Conservation (phyloP, 2,797 vertebrate species). For the Pelochelys cantorii region DNA sequence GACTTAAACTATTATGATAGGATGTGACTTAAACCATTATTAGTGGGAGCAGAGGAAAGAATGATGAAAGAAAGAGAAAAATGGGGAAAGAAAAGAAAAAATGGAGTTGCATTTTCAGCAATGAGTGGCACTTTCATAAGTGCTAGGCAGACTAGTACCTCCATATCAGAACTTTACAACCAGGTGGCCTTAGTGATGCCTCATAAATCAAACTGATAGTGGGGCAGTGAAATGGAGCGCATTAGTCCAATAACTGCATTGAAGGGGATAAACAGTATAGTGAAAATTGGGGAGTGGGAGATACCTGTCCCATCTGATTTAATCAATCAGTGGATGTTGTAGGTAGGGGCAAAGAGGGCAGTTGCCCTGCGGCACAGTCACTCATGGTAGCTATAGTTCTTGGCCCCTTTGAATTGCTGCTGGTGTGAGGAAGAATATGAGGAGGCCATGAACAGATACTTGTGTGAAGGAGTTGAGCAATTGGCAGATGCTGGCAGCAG, state of each 20-base stretch:
- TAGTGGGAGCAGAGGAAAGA: not conserved
- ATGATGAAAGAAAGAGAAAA: not conserved
- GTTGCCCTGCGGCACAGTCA: no score
- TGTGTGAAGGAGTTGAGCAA: no score
- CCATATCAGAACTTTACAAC: not conserved
- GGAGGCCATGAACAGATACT: no score
- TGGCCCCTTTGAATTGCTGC: no score
- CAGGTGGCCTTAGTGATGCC: not conserved
- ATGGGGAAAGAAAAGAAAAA: not conserved
- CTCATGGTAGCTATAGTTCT: no score
- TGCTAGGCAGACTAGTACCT: rapidly evolving
- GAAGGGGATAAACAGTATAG: not conserved
- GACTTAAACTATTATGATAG: not conserved
- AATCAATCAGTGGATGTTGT: not conserved
- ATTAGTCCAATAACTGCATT: not conserved
- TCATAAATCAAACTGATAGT: not conserved
- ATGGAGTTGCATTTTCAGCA: not conserved
- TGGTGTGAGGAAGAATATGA: no score
- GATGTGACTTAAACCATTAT: not conserved
- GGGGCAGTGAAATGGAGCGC: not conserved
- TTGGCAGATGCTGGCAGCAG: no score
- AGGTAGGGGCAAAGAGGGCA: no score
- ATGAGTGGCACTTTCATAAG: not conserved
- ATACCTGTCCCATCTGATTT: not conserved
- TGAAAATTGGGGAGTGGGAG: not conserved